phyloP scores from a whole-genome alignment of 2,888 invertebrate genomes.

The Ligdia adustata region DNA sequence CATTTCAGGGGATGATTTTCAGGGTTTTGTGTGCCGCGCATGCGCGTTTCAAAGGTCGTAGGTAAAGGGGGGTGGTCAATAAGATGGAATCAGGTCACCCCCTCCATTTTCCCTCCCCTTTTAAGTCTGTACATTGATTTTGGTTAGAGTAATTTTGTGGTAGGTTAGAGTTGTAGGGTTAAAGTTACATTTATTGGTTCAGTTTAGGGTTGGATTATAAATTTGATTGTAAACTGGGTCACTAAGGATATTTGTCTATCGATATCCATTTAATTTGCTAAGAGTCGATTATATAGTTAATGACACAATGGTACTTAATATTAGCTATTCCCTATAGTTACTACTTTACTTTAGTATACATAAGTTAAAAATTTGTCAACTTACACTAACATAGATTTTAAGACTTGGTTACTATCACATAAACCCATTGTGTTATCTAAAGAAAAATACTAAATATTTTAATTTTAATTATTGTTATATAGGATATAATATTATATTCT shows the following conservation, averaged over 20 bases:
- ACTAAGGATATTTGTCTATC: no score
- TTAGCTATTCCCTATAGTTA: no score
- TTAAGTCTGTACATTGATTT: slow-evolving; percentile 30
- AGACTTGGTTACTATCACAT: no score
- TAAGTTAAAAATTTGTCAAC: no score
- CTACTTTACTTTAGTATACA: no score
- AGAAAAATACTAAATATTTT: no score
- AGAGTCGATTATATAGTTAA: no score
- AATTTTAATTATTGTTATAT: background rate
- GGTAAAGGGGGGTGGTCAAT: slow-evolving; percentile 55
- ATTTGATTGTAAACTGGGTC: background rate
- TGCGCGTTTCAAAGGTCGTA: slow-evolving; percentile 68
- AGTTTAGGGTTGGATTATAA: background rate
- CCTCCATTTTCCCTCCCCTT: slow-evolving; percentile 15
- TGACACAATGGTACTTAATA: no score
- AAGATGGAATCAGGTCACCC: slow-evolving; percentile 57
- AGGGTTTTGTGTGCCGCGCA: slow-evolving; percentile 54
- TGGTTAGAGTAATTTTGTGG: slow-evolving; percentile 19
- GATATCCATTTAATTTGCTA: no score
- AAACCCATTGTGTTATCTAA: no score
- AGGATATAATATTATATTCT: no score
- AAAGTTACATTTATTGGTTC: background rate
- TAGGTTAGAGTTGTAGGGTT: slow-evolving; percentile 6
- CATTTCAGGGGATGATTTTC: slow-evolving; percentile 40
- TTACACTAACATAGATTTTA: no score